Conservation (phyloP, 2,113 vertebrate genomes). For the Caracal caracal region DNA sequence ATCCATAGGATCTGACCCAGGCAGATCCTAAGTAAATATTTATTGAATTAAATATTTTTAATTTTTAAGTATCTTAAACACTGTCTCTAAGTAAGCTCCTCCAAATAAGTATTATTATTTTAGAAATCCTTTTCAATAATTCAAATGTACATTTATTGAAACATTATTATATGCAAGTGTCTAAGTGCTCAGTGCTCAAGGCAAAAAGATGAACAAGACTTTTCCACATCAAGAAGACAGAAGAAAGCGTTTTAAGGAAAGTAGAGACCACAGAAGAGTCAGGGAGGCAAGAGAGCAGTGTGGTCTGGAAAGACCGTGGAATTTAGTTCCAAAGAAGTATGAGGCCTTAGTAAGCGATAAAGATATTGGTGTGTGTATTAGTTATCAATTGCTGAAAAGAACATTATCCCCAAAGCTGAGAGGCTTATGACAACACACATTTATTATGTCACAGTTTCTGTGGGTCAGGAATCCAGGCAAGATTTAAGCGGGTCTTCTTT, state of each 20-base stretch:
- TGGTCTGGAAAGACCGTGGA: not conserved
- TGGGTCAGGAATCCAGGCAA: not conserved
- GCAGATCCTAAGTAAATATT: constrained; percentile 5
- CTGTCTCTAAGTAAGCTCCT: not conserved
- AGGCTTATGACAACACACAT: not conserved
- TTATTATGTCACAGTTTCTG: not conserved
- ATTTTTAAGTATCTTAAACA: not conserved
- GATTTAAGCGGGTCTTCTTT: not conserved
- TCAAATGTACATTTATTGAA: not conserved
- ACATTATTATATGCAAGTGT: not conserved
- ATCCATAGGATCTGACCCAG: not conserved
- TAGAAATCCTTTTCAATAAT: constrained; percentile 37
- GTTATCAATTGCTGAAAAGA: not conserved
- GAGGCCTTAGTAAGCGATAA: not conserved
- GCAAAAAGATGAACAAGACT: constrained; percentile 23
- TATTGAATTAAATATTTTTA: not conserved
- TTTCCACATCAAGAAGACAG: not conserved
- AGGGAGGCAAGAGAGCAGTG: not conserved
- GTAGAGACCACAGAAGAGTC: not conserved
- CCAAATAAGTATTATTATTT: not conserved
- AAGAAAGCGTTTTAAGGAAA: constrained; percentile 10
- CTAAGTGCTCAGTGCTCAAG: not conserved
- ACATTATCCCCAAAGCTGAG: not conserved
- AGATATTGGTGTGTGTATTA: not conserved
- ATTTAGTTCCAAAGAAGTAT: not conserved